Conservation (phyloP, 2,888 invertebrate genomes). For the Epinotia brunnichana region DNA sequence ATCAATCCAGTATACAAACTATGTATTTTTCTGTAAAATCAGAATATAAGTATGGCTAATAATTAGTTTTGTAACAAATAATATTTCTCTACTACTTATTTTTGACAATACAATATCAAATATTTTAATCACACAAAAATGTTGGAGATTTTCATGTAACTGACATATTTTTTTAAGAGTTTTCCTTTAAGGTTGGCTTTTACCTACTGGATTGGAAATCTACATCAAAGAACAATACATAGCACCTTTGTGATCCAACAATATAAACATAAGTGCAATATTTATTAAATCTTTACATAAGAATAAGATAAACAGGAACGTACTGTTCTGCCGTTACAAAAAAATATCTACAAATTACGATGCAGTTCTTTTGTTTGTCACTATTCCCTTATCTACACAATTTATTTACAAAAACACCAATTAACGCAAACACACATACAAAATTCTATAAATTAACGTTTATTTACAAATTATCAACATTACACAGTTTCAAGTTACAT, state of each 20-base stretch:
- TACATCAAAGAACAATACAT: conserved; percentile 46
- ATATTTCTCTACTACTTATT: not conserved
- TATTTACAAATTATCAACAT: conserved; percentile 71
- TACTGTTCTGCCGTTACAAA: conserved; percentile 3
- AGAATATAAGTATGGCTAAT: not conserved
- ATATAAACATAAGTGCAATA: conserved; percentile 44
- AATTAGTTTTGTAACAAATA: not conserved
- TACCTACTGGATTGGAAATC: not conserved
- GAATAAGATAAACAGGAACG: conserved; percentile 34
- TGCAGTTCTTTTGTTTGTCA: conserved; percentile 40
- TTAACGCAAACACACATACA: conserved; percentile 53
- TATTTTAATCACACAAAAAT: too few relatives aligned
- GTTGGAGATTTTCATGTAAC: too few relatives aligned
- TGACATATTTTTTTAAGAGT: not conserved
- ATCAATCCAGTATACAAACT: not conserved
- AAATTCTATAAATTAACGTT: conserved; percentile 74
- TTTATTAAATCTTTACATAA: conserved; percentile 47
- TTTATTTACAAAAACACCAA: conserved; percentile 57
- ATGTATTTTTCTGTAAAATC: not conserved
- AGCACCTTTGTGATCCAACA: conserved; percentile 72
- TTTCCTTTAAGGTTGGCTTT: not conserved
- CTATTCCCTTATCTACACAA: conserved; percentile 48
- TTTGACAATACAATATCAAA: too few relatives aligned
- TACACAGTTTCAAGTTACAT: conserved; percentile 56
- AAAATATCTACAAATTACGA: conserved; percentile 23